A percentile compares a stretch with the other conserved stretches of the same genome.
Conservation (phyloP, 2,888 invertebrate genomes). For the Microdon myrmicae region DNA sequence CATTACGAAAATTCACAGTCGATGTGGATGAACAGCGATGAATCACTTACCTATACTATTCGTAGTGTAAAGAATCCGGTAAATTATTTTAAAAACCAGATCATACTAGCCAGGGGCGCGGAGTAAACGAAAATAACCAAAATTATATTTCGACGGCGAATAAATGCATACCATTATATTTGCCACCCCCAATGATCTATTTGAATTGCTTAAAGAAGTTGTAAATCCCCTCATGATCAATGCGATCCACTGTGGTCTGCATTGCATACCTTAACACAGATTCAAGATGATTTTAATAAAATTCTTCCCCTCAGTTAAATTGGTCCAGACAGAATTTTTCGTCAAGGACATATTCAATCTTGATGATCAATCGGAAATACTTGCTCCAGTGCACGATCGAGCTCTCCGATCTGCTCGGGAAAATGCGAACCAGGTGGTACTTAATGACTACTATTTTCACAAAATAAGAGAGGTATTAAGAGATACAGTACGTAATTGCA, state of each 20-base stretch:
- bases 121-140: slow-evolving; percentile 3
- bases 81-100: slow-evolving; percentile 6
- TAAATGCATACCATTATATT: slow-evolving; percentile 1
- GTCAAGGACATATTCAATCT: slow-evolving; percentile 11
- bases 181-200: neutral
- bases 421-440: slow-evolving; percentile 1
- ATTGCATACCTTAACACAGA: slow-evolving; percentile 5
- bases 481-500: slow-evolving; percentile 6
- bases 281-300: neutral
- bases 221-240: slow-evolving; percentile 7
- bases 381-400: slow-evolving; percentile 2
- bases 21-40: neutral
- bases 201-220: slow-evolving; percentile 1
- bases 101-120: neutral
- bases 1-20: neutral
- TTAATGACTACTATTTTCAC: slow-evolving; percentile 8
- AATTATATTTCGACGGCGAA: neutral
- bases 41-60: slow-evolving; percentile 4
- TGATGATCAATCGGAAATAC: slow-evolving; percentile 7
- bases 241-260: slow-evolving; percentile 10
- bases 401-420: slow-evolving; percentile 3
- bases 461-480: slow-evolving; percentile 7
- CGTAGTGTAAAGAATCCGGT: slow-evolving; percentile 3
- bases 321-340: neutral
- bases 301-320: slow-evolving; percentile 11